Percentiles rank a stretch among this genome's conserved stretches.
These are phyloP conservation scores for Malurus splendens DNA, from an alignment of 2,797 vertebrate species.

Conservation along the genomic window DNA sequence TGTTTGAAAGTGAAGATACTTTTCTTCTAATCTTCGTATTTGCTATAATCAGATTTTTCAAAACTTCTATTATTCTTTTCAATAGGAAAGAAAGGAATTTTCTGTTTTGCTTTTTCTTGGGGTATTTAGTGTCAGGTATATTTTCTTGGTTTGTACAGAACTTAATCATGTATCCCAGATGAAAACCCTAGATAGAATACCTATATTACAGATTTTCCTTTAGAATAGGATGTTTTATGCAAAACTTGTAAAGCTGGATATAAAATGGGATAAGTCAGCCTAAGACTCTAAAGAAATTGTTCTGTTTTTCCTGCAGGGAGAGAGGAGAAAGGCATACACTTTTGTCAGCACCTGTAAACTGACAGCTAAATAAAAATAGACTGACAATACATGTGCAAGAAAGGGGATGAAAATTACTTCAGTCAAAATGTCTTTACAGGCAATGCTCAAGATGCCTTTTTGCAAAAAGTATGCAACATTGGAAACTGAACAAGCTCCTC, in stretches of 20 bases:
- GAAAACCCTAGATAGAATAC: not conserved
- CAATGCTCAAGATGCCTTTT: not conserved
- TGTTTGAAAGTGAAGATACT: not conserved
- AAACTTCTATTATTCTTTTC: not conserved
- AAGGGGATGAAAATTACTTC: not conserved
- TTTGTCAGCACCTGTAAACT: conserved; percentile 17
- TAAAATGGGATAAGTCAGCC: not conserved
- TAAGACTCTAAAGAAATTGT: not conserved
- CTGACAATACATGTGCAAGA: not conserved
- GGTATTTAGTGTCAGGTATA: not conserved
- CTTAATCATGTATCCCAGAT: not conserved
- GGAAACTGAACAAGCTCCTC: not conserved
- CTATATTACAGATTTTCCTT: not conserved
- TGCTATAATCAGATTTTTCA: not conserved
- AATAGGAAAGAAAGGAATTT: not conserved
- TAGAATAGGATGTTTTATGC: not conserved
- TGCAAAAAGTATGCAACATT: not conserved
- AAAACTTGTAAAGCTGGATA: not conserved
- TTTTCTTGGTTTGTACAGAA: not conserved
- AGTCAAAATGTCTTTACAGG: not conserved
- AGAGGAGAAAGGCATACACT: not conserved
- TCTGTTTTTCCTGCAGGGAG: not conserved
- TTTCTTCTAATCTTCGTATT: not conserved
- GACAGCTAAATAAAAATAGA: conserved; percentile 4
- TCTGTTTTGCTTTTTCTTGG: not conserved